Conservation (phyloP, 2,113 vertebrate species). For the Lycocorax pyrrhopterus region DNA sequence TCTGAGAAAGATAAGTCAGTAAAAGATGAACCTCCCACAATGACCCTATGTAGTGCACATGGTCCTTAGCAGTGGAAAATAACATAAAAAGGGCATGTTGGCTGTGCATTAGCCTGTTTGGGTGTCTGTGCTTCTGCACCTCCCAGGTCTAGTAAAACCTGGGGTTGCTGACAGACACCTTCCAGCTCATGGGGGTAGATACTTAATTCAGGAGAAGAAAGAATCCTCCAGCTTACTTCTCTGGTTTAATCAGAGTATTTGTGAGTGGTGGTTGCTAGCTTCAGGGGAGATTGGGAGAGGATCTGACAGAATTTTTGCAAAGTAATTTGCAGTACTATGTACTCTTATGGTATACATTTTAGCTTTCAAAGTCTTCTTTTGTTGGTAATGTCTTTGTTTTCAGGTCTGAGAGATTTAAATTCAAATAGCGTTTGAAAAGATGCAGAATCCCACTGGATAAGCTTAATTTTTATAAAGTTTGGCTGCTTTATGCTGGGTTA, state of each 20-base stretch:
- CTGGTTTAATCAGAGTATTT: neutral
- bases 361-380: neutral
- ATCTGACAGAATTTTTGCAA: neutral
- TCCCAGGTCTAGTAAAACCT: neutral
- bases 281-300: neutral
- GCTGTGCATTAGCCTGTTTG: neutral
- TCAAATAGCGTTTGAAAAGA: neutral
- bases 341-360: accelerated
- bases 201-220: neutral
- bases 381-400: neutral
- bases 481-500: neutral
- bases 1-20: neutral
- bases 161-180: neutral
- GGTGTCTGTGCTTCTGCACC: neutral
- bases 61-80: neutral
- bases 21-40: neutral
- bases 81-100: neutral
- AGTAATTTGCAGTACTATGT: neutral
- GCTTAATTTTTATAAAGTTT: neutral
- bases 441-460: neutral
- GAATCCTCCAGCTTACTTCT: neutral
- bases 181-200: neutral
- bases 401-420: neutral
- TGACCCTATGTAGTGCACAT: neutral
- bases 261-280: neutral